Base-by-base conservation (phyloP, 2,888 invertebrate species). In the Dioctria rufipes region DNA sequence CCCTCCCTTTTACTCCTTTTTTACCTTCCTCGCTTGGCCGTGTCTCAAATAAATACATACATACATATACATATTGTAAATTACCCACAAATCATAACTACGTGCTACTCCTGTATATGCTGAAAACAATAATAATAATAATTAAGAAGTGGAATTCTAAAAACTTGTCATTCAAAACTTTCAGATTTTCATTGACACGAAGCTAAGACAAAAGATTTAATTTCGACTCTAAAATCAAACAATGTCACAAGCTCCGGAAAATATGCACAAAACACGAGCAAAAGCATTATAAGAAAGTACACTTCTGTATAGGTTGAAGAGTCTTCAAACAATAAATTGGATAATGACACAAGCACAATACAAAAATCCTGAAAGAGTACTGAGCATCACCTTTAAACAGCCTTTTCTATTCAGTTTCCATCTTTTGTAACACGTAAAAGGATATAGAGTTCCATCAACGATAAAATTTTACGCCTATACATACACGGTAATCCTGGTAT, bases 391-490 rank as follows among this genome's bases (percentile, higher is more conserved):
- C 1, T 4, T 54, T 54, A 54, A 54, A 11, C 54, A 54, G 54
- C 54, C 6, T n/a, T 54, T 54, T 54, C 54, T 54, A 54, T 54
- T 54, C 54, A 54, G n/a, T n/a, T 54, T 11, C n/a, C 54, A 54
- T 54, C 54, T 54, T 25, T 54, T 54, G 54, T n/a, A 54, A 54
- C 54, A 54, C 4, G 4, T 1, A 54, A 73, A 73, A 13, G 63
- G 63, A 77, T 49, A 43, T 49, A 63, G 61, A 51, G 43, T 11
- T 46, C 77, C 39, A 77, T 77, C 43, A 63, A 39, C 77, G 77
- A 77, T 77, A 77, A 77, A 77, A 77, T 63, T 77, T 77, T 77
- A 61, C 49, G 77, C 77, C 63, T 75, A 25, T 49, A 61, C 49
- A 42, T 67, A 58, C n/a, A 40, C 13, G 63, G 63, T 25, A 40